Base-by-base conservation (phyloP, 2,888 invertebrate species). In the Tenthredo livida region DNA sequence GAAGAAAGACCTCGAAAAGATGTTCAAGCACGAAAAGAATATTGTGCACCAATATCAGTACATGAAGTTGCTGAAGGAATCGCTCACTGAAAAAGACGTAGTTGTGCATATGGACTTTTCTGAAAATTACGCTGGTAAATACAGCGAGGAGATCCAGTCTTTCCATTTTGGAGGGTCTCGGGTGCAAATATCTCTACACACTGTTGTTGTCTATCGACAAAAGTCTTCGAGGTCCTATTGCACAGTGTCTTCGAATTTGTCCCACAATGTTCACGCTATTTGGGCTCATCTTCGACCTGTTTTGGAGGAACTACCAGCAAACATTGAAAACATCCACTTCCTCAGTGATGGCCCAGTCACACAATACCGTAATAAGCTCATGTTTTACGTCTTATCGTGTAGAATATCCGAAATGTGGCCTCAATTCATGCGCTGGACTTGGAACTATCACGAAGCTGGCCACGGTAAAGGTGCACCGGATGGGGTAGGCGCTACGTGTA, bases 131-230 rank as follows among this genome's bases (percentile, higher is more conserved):
- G 85, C 83, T 6, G 88, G 89, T 47, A 91, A 91, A 86, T 91
- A 91, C 87, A 86, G 85, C 70, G 78, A 89, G 82, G 93, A 93
- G 86, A 91, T 93, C 61, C 93, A 93, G 85, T 87, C 90, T 9
- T 90, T 90, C 84, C 92, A 92, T 90, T 92, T 92, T 87, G 91
- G 92, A 12, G 92, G 91, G 33, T 92, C 91, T 15, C 83, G 91
- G 54, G 84, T 67, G 25, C 91, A 92, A 86, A 87, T 92, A 5
- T 90, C 90, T 80, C 88, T 93, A 25, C 93, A 93, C 86, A 86
- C 87, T 65, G 87, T 87, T 37, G 85, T 87, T 21, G 86, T 87
- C n/a, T 87, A 87, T 33, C 10, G 2, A 3, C 9, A n/a, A 21
- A 21, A 61, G 17, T 61, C 21, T 9, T n/a, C 58, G 3, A 21